A percentile compares a stretch with the other conserved stretches of the same genome.
phyloP scores from a whole-genome alignment of 2,888 invertebrate genomes.

The Parascotia fuliginaria region DNA sequence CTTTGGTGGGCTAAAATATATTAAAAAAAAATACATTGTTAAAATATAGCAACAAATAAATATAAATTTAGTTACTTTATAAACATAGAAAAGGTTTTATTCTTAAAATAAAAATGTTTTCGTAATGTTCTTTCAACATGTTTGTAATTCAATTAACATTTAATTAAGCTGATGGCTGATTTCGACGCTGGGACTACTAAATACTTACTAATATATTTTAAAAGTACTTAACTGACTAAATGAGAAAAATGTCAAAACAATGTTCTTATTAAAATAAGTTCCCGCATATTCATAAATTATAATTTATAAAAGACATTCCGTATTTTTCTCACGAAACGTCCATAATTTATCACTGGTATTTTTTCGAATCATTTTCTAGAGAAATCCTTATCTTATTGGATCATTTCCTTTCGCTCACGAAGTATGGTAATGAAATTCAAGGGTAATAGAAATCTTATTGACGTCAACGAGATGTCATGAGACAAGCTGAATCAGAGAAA shows the following conservation, averaged over 20 bases:
- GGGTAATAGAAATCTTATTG: conserved; percentile 46
- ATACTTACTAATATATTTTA: background rate
- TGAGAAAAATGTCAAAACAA: background rate
- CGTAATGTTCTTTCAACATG: no score
- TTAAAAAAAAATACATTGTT: no score
- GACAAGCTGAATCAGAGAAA: conserved; percentile 36
- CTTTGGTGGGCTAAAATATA: no score
- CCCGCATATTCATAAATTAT: conserved; percentile 5
- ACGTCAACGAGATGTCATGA: conserved; percentile 41
- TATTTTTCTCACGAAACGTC: conserved; percentile 5
- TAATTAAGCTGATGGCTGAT: no score
- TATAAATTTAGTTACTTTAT: no score
- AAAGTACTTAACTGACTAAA: background rate
- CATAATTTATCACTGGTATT: conserved; percentile 7
- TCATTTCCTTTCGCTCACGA: conserved; percentile 34
- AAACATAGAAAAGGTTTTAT: no score
- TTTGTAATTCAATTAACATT: no score
- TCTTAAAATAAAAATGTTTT: no score
- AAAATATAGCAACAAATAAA: no score
- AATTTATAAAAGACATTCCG: background rate
- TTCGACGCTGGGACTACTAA: no score
- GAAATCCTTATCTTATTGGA: conserved; percentile 26
- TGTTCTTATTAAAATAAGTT: conserved; percentile 4
- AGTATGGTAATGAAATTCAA: conserved; percentile 42
- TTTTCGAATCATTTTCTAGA: conserved; percentile 22